phyloP scores from a whole-genome alignment of 2,113 vertebrate genomes.

The Solenodon paradoxus region DNA sequence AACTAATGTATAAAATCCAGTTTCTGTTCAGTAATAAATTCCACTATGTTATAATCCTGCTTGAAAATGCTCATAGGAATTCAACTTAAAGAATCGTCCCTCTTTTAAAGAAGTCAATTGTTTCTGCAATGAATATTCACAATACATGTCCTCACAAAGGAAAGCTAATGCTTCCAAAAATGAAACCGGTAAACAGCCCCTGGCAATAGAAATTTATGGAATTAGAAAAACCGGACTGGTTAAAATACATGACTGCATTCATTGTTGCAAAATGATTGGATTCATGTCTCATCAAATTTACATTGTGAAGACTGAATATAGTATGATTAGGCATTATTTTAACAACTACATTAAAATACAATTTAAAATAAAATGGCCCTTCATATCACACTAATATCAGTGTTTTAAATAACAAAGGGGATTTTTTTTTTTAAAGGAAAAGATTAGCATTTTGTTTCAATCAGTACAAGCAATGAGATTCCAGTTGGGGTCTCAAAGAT shows the following conservation, averaged over 20 bases:
- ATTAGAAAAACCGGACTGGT: constrained; percentile 82
- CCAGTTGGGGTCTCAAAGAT: constrained; percentile 90
- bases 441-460: constrained; percentile 90
- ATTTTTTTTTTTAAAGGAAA: constrained; percentile 85
- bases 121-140: constrained; percentile 61
- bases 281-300: constrained; percentile 87
- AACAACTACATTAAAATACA: constrained; percentile 88
- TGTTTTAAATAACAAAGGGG: constrained; percentile 90
- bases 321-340: constrained; percentile 90
- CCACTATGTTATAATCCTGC: constrained; percentile 66
- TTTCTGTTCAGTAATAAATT: constrained; percentile 72
- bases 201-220: constrained; percentile 79
- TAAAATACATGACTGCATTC: constrained; percentile 80
- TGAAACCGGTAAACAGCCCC: constrained; percentile 74
- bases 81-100: constrained; percentile 61
- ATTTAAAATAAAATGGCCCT: constrained; percentile 87
- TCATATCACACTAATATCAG: constrained; percentile 87
- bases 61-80: constrained; percentile 37
- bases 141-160: constrained; percentile 62
- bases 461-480: constrained; percentile 86
- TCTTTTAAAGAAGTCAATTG: constrained; percentile 51
- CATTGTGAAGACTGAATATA: constrained; percentile 87
- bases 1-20: constrained; percentile 65
- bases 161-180: constrained; percentile 66
- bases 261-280: constrained; percentile 80